Base-by-base conservation (phyloP, 2,797 vertebrate genomes). In the Epinephelus awoara region DNA sequence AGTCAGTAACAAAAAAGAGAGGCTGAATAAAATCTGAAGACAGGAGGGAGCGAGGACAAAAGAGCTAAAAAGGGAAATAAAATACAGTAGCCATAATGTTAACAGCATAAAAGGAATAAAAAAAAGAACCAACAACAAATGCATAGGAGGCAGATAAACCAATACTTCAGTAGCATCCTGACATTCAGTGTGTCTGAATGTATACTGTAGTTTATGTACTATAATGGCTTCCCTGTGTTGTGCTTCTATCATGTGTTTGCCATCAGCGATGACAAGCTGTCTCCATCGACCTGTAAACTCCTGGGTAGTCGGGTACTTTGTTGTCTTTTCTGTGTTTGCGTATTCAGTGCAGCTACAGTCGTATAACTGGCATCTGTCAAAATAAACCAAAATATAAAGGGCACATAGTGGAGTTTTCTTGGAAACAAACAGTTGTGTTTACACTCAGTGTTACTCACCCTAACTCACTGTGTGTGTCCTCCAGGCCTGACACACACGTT, bases 281-380 rank as follows among this genome's bases (percentile, higher is more conserved):
- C 29, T 49, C 17, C 50, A 50, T 23, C 3, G 8, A 25, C 65
- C 57, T 40, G 46, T 42, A 49, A 56, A 50, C 44, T 3, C 19
- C 25, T 27, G 11, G n/a, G 25, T 25, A n/a, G 29, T 42, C 3
- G 11, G 9, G 18, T n/a, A 15, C 67, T 50, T 64, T 25, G n/a
- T 4, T 9, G 3, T 25, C 25, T 38, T 29, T 50, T 44, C 46
- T 25, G 10, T 61, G 46, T 49, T 56, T 57, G 44, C 44, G 27
- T 17, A 18, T 67, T 71, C 42, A 46, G 27, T 23, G 23, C 68
- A 56, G 46, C 64, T 72, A 34, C 54, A 57, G 25, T 29, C 19
- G 10, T 51, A n/a, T 29, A 67, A 67, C 19, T 62, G 65, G 59
- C 42, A 66, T 50, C 38, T 29, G 15, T 25, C 75, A 67, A 59